Base-by-base conservation (phyloP, 2,113 vertebrate genomes). In the Oenanthe oenanthe region DNA sequence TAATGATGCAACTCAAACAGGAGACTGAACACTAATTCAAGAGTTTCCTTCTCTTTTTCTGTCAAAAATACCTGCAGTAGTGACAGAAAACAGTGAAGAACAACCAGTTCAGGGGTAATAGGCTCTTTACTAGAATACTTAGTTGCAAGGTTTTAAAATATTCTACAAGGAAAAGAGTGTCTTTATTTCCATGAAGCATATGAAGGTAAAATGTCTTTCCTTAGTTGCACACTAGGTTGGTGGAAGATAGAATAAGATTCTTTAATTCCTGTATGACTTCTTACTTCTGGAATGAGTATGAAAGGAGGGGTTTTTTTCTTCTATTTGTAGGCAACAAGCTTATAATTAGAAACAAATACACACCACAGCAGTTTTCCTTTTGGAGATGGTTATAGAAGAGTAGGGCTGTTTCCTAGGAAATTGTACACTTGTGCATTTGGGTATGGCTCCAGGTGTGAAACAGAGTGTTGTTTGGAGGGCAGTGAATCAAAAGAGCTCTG, bases 31-130 rank as follows among this genome's bases (percentile, higher is more conserved):
- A 42, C 3, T 38, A 12, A 54, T 72, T 72, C 34, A 48, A 38
- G 40, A 58, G 15, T 22, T 58, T 58, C 24, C 38, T 78, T 65
- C 43, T 28, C 18, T 7, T 31, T 26, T 26, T 45, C 32, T 67
- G 45, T 38, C 8, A 4, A 11, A 68, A 67, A 51, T 10, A 26
- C 0, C 0, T 28, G 8, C 28, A 20, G 6, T 73, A 22, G 7
- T 45, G 13, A 40, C 17, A 56, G 18, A 45, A 63, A 77, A 54
- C 29, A 38, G 12, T 17, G 10, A 24, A 72, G 31, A 80, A 32
- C 19, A 34, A 53, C 20, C 10, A 66, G 12, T 45, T 40, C 8
- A 16, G 10, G 66, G 56, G 29, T 28, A 56, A 70, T 7, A 65
- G n/a, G 19, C 3, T 78, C 21, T 78, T 60, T 82, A 51, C 28